Percentiles rank a stretch among this genome's conserved stretches.
phyloP scores from a whole-genome alignment of 2,797 vertebrate species.

The Coilia nasus region DNA sequence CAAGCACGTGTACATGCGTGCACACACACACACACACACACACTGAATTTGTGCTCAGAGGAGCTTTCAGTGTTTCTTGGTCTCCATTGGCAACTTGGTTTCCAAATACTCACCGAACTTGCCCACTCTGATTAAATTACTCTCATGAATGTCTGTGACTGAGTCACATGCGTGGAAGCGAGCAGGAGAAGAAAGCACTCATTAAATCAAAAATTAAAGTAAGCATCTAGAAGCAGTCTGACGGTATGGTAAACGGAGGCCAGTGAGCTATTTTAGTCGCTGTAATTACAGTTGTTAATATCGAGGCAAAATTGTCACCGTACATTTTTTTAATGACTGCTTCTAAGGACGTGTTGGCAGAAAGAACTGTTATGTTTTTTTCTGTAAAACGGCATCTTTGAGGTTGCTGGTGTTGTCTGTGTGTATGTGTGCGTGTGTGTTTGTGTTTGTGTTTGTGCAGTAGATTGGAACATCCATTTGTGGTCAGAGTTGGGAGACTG shows the following conservation, averaged over 20 bases:
- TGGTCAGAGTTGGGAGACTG: background rate
- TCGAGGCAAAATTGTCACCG: background rate
- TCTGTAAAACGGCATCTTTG: background rate
- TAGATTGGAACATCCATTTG: background rate
- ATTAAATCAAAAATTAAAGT: constrained; percentile 3
- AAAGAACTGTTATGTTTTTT: background rate
- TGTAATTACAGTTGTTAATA: constrained; percentile 1
- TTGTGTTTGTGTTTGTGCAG: background rate
- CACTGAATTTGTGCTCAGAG: background rate
- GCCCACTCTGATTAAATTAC: constrained; percentile 11
- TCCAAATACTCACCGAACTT: background rate
- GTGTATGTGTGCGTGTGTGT: background rate
- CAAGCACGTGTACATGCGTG: background rate
- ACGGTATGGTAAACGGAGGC: background rate
- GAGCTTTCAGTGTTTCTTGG: constrained; percentile 14
- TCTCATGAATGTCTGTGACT: background rate
- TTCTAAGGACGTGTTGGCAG: background rate
- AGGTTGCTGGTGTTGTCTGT: background rate
- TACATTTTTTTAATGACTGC: background rate
- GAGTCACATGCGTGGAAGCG: background rate
- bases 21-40: background rate
- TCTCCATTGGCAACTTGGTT: constrained; percentile 7
- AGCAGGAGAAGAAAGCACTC: background rate
- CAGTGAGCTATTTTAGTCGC: background rate
- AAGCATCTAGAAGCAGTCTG: background rate